phyloP scores from a whole-genome alignment of 2,797 vertebrate genomes.

The Manis crassicaudata region DNA sequence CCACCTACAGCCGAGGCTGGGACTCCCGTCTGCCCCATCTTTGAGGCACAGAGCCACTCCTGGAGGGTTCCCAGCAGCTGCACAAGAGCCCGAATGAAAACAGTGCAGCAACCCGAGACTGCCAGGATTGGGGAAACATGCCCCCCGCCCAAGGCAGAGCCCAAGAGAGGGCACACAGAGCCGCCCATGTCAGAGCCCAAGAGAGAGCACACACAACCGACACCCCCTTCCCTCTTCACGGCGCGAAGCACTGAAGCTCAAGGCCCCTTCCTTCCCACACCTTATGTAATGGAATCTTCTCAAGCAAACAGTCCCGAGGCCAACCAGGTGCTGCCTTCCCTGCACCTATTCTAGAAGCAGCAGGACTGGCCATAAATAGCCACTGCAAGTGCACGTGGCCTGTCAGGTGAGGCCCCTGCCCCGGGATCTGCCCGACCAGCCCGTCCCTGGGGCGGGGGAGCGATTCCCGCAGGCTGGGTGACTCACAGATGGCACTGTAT shows the following conservation, averaged over 20 bases:
- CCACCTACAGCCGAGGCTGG: neutral
- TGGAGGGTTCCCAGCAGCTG: neutral
- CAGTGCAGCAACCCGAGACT: neutral
- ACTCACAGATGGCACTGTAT: rapidly evolving
- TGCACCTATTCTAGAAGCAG: neutral
- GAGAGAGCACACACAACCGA: too few relatives aligned
- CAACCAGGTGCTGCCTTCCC: neutral
- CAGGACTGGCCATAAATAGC: neutral
- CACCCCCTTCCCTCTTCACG: too few relatives aligned
- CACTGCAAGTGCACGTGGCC: neutral
- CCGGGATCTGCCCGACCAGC: neutral
- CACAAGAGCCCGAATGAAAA: neutral
- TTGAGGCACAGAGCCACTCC: neutral
- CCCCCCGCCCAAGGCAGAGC: neutral
- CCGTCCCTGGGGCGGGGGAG: neutral
- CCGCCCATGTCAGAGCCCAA: neutral
- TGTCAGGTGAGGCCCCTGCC: neutral
- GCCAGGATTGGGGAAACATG: neutral
- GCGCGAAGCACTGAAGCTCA: neutral
- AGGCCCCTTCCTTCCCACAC: neutral
- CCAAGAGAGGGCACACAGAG: neutral
- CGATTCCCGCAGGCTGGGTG: neutral
- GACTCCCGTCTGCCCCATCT: too few relatives aligned
- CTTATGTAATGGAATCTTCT: neutral
- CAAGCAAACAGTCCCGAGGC: neutral